Evolutionary conservation across 2,113 vertebrate species (phyloP).

Genomic region (Proteles cristata): DNA sequence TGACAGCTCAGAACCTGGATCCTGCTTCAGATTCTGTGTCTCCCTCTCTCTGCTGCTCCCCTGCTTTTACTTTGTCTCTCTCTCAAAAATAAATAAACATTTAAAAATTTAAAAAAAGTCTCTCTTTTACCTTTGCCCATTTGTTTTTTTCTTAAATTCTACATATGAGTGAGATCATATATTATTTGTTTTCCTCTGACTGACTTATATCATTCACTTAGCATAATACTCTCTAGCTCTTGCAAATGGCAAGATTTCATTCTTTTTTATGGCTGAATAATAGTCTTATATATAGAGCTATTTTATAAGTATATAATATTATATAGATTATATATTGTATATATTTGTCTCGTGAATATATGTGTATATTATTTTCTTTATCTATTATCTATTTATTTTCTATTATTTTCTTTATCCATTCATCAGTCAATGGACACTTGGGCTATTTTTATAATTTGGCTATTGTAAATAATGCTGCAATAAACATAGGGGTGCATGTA

Average conservation of each 20-base stretch:
- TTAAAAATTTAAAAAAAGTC: no score
- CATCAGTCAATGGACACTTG: not conserved
- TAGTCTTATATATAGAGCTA: not conserved
- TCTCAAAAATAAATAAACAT: no score
- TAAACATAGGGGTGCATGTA: not conserved
- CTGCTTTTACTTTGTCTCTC: no score
- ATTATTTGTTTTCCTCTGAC: not conserved
- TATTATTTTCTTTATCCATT: not conserved
- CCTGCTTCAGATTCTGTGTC: no score
- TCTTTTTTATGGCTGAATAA: not conserved
- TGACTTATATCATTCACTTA: not conserved
- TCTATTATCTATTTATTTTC: no score
- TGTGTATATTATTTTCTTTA: not conserved
- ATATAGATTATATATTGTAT: no score
- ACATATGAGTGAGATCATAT: not conserved
- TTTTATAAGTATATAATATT: no score
- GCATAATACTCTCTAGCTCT: not conserved
- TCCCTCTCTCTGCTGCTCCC: no score
- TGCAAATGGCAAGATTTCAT: not conserved
- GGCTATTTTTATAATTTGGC: not conserved
- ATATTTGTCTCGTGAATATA: no score
- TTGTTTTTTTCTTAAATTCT: not conserved
- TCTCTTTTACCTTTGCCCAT: not conserved
- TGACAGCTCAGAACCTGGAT: no score
- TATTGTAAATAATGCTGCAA: not conserved